These are phyloP conservation scores for Platalea minor DNA, from an alignment of 2,797 vertebrate genomes.

Conservation along the genomic window DNA sequence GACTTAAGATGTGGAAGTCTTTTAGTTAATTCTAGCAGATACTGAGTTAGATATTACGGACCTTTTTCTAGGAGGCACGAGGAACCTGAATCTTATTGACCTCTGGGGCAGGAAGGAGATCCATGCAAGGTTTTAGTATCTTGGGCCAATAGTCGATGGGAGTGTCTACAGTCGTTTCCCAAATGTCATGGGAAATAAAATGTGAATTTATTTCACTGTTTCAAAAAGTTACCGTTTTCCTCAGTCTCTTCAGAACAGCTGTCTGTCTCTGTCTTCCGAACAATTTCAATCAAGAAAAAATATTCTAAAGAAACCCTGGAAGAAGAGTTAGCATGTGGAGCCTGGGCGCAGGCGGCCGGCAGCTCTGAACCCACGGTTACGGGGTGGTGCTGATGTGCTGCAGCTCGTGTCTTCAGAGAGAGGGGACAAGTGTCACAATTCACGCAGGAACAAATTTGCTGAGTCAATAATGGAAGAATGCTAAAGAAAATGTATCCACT, in stretches of 20 bases:
- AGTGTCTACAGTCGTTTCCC: not conserved
- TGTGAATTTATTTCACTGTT: not conserved
- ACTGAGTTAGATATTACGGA: not conserved
- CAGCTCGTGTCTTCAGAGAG: not conserved
- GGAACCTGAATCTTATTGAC: not conserved
- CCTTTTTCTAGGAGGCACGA: not conserved
- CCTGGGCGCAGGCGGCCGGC: not conserved
- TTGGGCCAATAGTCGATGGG: not conserved
- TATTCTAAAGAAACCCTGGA: not conserved
- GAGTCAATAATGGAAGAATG: not conserved
- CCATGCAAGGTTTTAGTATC: not conserved
- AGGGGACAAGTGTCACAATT: not conserved
- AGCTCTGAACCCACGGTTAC: not conserved
- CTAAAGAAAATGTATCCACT: not conserved
- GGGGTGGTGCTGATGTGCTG: not conserved
- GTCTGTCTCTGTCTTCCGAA: not conserved
- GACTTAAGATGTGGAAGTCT: not conserved
- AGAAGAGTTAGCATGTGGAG: not conserved
- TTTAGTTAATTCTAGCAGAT: not conserved
- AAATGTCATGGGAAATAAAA: not conserved
- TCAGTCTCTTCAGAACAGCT: not conserved
- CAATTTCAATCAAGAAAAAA: not conserved
- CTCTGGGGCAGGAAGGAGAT: not conserved
- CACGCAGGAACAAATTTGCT: not conserved
- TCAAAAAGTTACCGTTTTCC: not conserved